Percentiles rank a stretch among this genome's conserved stretches.
Evolutionary conservation across 1,140 invertebrate genomes (phyloP).

Genomic region (Pseudoatta argentina): DNA sequence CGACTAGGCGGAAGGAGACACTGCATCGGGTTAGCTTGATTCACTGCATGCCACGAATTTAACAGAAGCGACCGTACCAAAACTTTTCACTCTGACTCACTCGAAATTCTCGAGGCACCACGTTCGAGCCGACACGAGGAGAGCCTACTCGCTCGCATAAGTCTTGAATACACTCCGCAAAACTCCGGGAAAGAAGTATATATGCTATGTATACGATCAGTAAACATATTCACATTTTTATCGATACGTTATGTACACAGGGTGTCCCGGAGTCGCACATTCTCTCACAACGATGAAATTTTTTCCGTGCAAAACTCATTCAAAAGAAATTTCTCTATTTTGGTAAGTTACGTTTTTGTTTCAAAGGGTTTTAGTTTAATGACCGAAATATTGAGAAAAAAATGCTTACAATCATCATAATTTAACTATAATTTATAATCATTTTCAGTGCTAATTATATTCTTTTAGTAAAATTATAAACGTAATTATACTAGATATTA

Average conservation of each 20-base stretch:
- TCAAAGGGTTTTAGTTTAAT: neutral
- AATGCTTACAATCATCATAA: too few relatives aligned
- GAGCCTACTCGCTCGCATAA: conserved; percentile 38
- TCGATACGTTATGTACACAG: conserved; percentile 45
- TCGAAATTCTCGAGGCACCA: conserved; percentile 35
- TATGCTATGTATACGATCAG: conserved; percentile 34
- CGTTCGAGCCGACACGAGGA: neutral
- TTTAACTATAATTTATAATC: too few relatives aligned
- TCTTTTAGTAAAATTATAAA: too few relatives aligned
- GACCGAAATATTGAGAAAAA: neutral
- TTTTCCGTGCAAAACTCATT: neutral
- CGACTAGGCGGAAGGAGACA: neutral
- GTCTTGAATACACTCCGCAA: neutral
- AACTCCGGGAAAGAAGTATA: conserved; percentile 12
- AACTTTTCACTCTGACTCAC: conserved; percentile 67
- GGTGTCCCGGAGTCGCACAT: neutral
- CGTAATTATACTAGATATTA: too few relatives aligned
- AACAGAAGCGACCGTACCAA: conserved; percentile 44
- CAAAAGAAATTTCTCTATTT: neutral
- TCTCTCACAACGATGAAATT: conserved; percentile 4
- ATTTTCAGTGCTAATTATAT: too few relatives aligned
- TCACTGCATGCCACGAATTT: conserved; percentile 57
- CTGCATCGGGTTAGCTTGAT: conserved; percentile 36
- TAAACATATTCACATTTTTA: conserved; percentile 64
- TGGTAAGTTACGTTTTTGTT: neutral